Base-by-base conservation (phyloP, 2,797 vertebrate species). In the Ficedula albicollis region DNA sequence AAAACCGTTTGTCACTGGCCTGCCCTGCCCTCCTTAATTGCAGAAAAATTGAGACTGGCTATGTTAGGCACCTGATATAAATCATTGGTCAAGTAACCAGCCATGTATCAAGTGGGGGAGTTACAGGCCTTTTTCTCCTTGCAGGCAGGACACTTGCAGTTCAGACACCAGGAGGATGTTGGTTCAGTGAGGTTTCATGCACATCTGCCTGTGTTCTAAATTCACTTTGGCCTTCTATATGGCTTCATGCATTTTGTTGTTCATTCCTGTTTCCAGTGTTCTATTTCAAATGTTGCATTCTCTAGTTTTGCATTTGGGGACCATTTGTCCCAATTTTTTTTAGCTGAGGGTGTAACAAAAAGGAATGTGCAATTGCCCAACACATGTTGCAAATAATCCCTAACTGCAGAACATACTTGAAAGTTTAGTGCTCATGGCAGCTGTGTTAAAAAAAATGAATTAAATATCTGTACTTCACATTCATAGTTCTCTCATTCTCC, bases 1-100 rank as follows among this genome's bases (percentile, higher is more conserved):
- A 97, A 95, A 95, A 87, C 95, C 89, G 44, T 97, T 97, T 97
- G 97, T 98, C 97, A 97, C 93, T 81, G 76, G 74, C 64, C n/a
- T 93, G 92, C 80, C 78, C 48, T 94, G 94, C 95, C 94, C 94
- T 94, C 91, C 92, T 95, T 98, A 97, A 98, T 94, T 96, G 97
- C 96, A 95, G 96, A 93, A 97, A 97, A 96, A 97, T 95, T 96
- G 94, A 97, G 96, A 80, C 46, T 66, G 77, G 90, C 64, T 93
- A 82, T 30, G 54, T 90, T 49, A 27, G 87, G 87, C 96, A 96
- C 72, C 86, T 96, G 90, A 89, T 92, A 96, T 97, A 97, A 97
- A 97, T 98, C 96, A 97, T 8, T 84, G 75, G 58, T 90, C 95
- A 92, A 97, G 89, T 63, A 96, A 93, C 95, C 63, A 82, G 90